phyloP scores from a whole-genome alignment of 2,888 invertebrate species.

The Drosophila basisetae region DNA sequence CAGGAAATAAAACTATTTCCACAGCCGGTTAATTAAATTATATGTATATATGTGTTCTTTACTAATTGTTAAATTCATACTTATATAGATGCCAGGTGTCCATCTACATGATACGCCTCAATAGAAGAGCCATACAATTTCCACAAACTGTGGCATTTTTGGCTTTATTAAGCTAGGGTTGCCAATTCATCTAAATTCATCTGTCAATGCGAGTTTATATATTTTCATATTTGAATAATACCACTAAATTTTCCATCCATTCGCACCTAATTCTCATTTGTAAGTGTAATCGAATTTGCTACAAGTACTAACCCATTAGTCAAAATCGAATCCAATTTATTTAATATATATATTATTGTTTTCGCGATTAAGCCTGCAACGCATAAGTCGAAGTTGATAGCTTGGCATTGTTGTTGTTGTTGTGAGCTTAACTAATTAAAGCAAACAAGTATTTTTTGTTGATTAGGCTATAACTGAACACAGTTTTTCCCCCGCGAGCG shows the following conservation, averaged over 20 bases:
- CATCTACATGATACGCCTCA: neutral
- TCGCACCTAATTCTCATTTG: neutral
- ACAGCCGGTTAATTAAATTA: no score
- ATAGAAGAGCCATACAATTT: neutral
- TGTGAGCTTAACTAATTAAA: neutral
- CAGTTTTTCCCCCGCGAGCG: neutral
- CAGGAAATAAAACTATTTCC: neutral
- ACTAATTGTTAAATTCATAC: neutral
- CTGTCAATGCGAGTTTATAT: neutral
- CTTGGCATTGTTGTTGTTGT: slow-evolving; percentile 2
- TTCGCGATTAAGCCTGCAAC: neutral
- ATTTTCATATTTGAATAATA: no score
- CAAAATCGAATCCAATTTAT: neutral
- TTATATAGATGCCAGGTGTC: neutral
- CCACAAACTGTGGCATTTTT: neutral
- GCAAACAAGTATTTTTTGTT: neutral
- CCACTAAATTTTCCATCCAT: neutral
- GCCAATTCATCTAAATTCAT: neutral
- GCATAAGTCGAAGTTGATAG: neutral
- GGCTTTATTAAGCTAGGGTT: neutral
- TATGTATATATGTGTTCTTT: neutral
- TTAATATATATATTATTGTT: neutral
- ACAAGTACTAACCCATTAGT: neutral
- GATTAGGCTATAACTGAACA: neutral
- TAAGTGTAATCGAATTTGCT: neutral